Evolutionary conservation across 2,888 invertebrate species (phyloP).

Genomic region (Arrhopalites spinosus): DNA sequence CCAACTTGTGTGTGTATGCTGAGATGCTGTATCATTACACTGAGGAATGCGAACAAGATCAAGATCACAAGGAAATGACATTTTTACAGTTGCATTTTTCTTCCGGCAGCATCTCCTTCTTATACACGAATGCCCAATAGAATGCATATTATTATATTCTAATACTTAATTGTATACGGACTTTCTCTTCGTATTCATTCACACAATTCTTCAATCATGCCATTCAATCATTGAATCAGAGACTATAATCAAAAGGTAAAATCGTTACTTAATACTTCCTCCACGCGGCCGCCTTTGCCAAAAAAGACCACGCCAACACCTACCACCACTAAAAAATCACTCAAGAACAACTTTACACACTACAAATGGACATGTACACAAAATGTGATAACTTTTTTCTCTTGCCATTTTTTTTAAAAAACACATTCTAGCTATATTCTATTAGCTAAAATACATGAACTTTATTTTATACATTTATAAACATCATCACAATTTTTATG

Average conservation of each 20-base stretch:
- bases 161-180: neutral
- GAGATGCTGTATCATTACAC: slow-evolving; percentile 27
- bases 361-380: neutral
- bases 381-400: neutral
- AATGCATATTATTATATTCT: neutral
- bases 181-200: slow-evolving; percentile 12
- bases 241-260: neutral
- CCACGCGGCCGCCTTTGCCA: neutral
- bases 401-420: no score
- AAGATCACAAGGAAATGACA: slow-evolving; percentile 39
- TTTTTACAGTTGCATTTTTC: slow-evolving; percentile 41
- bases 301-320: neutral
- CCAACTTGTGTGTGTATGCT: neutral
- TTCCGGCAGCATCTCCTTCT: slow-evolving; percentile 29
- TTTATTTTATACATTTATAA: neutral
- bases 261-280: neutral
- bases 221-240: neutral
- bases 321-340: slow-evolving; percentile 3
- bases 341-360: neutral
- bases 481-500: neutral
- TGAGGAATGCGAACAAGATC: slow-evolving; percentile 34
- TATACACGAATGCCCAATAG: neutral
- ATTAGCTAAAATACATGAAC: neutral
- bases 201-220: neutral
- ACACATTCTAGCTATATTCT: no score